A percentile compares a stretch with the other conserved stretches of the same genome.
Evolutionary conservation across 2,888 invertebrate genomes (phyloP).

Genomic region (Archips xylosteana): DNA sequence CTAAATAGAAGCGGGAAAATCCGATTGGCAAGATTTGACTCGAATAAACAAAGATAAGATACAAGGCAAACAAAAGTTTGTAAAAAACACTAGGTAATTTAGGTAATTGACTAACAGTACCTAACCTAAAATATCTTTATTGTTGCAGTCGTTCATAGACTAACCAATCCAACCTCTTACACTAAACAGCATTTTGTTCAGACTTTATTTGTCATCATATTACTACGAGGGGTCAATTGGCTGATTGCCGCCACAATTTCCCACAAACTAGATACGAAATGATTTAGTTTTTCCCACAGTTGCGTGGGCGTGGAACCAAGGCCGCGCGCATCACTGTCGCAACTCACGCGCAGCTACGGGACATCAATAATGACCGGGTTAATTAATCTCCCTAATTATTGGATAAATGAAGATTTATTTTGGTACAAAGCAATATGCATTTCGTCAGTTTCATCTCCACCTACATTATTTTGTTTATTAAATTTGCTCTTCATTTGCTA

Average conservation of each 20-base stretch:
- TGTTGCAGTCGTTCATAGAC: neutral
- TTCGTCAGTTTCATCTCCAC: neutral
- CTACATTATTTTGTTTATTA: no score
- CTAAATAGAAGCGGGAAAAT: no score
- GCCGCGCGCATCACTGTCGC: conserved; percentile 30
- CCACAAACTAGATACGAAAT: conserved; percentile 39
- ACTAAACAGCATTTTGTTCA: neutral
- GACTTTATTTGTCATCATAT: neutral
- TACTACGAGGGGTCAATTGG: conserved; percentile 22
- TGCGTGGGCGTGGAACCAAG: conserved; percentile 36
- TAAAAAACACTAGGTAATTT: no score
- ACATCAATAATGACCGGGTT: conserved; percentile 30
- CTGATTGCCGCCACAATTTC: conserved; percentile 27
- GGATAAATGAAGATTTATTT: conserved; percentile 14
- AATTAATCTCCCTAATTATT: conserved; percentile 30
- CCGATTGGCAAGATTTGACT: no score
- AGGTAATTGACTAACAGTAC: no score
- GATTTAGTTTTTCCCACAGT: conserved; percentile 38
- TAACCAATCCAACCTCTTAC: neutral
- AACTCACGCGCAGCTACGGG: conserved; percentile 29
- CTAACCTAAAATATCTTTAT: no score
- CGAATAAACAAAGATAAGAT: no score
- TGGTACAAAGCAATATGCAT: neutral
- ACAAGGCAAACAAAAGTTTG: no score
- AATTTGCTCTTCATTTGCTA: no score